Percentiles rank a stretch among this genome's conserved stretches.
Evolutionary conservation across 2,888 invertebrate species (phyloP).

Genomic region (Lasioglossum oenotherae): DNA sequence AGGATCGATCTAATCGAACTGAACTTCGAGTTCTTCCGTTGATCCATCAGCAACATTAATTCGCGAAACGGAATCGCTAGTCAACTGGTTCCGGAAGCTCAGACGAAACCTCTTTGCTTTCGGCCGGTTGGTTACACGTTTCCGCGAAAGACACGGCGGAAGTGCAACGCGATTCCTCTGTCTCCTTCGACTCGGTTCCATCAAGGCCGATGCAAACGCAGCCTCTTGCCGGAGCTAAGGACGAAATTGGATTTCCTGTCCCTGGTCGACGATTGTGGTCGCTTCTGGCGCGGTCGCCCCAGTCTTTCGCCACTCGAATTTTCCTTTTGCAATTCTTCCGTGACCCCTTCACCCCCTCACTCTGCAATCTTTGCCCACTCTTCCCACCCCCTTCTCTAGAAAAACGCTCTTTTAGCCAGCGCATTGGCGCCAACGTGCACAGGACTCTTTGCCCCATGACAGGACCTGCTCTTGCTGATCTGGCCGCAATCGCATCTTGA

Average conservation of each 20-base stretch:
- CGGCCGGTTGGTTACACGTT: neutral
- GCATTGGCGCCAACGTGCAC: conserved; percentile 6
- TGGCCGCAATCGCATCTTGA: conserved; percentile 17
- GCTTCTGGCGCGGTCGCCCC: conserved; percentile 28
- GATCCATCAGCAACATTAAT: conserved; percentile 53
- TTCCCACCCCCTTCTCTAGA: neutral
- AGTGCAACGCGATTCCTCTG: conserved; percentile 28
- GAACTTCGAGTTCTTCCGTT: neutral
- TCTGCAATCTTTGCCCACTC: neutral
- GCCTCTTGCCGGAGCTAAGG: conserved; percentile 55
- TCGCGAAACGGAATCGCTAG: conserved; percentile 25
- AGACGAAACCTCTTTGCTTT: conserved; percentile 43
- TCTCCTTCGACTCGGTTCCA: conserved; percentile 44
- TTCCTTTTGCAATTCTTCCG: conserved; percentile 36
- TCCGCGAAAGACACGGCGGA: neutral
- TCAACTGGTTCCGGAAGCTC: conserved; percentile 19
- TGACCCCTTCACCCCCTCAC: neutral
- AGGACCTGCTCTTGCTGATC: neutral
- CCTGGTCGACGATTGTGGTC: conserved; percentile 47
- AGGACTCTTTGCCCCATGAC: conserved; percentile 4
- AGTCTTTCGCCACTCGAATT: conserved; percentile 28
- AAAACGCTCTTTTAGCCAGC: conserved; percentile 10
- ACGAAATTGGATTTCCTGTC: conserved; percentile 68
- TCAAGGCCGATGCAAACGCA: conserved; percentile 66
- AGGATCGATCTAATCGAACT: conserved; percentile 4